These are phyloP conservation scores for Euleptes europaea DNA, from an alignment of 2,113 vertebrate genomes.

Conservation along the genomic window DNA sequence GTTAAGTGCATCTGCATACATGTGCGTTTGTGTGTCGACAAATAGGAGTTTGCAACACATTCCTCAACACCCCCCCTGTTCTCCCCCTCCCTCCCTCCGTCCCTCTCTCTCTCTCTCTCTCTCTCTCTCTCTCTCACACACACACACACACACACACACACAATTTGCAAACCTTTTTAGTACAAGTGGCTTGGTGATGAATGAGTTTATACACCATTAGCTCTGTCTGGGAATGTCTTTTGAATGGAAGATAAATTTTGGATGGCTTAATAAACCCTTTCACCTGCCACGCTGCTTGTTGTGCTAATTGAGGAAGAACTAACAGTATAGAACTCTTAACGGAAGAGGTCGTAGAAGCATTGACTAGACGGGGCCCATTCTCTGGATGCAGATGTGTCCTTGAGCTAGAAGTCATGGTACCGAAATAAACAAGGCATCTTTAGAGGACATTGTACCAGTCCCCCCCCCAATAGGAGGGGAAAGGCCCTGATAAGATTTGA, in stretches of 20 bases:
- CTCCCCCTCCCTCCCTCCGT: no score
- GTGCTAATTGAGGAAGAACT: constrained; percentile 47
- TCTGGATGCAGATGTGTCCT: not conserved
- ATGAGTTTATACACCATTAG: constrained; percentile 60
- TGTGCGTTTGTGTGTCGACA: no score
- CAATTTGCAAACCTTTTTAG: constrained; percentile 50
- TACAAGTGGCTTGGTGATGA: constrained; percentile 65
- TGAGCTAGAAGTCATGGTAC: not conserved
- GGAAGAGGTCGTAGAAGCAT: no score
- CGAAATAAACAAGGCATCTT: no score
- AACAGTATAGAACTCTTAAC: no score
- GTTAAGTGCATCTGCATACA: no score
- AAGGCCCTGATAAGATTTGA: no score
- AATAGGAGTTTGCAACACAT: constrained; percentile 54
- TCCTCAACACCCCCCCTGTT: not conserved
- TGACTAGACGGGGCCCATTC: no score
- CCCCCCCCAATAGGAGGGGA: no score
- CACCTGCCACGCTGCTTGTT: constrained; percentile 47
- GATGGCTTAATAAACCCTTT: constrained; percentile 39
- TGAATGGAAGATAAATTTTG: constrained; percentile 49
- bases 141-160: constrained; percentile 46
- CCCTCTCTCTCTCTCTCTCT: no score
- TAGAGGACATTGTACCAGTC: no score
- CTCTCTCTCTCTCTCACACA: no score
- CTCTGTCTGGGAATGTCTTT: constrained; percentile 32